phyloP scores from a whole-genome alignment of 2,888 invertebrate species.

The Drosophila algonquin region DNA sequence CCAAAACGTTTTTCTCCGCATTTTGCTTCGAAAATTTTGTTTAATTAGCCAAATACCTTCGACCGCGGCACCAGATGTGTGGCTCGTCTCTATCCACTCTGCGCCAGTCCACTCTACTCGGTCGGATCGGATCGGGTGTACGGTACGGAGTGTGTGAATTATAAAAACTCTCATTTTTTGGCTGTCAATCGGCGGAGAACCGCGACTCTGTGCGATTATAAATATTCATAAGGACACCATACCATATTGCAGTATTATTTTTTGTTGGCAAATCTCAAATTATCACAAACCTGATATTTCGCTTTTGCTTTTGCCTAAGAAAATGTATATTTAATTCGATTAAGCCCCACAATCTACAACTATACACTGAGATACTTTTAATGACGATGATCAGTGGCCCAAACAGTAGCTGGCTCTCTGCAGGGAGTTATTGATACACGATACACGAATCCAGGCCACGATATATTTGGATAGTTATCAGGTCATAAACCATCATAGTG shows the following conservation, averaged over 20 bases:
- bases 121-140: conserved; percentile 5
- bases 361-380: conserved; percentile 2
- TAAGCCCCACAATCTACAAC: conserved; percentile 3
- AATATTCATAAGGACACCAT: conserved; percentile 41
- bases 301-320: conserved; percentile 11
- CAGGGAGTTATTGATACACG: conserved; percentile 14
- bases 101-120: not conserved
- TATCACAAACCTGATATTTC: conserved; percentile 43
- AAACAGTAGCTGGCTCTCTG: conserved; percentile 26
- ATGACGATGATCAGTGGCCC: conserved; percentile 12
- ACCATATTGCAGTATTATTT: conserved; percentile 21
- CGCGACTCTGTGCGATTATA: conserved; percentile 14
- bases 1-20: conserved; percentile 37
- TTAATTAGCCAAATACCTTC: conserved; percentile 52
- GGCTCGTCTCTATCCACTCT: conserved; percentile 41
- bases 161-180: conserved; percentile 43
- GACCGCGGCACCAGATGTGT: conserved; percentile 32
- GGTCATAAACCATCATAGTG: conserved; percentile 24
- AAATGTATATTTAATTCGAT: conserved; percentile 22
- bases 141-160: conserved; percentile 30
- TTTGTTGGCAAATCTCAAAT: conserved; percentile 23
- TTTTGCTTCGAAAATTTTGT: conserved; percentile 41
- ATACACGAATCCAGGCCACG: conserved; percentile 14
- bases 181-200: conserved; percentile 31
- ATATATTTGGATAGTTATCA: conserved; percentile 27